Conservation (phyloP, 2,888 invertebrate genomes). For the Diarsia dahlii region DNA sequence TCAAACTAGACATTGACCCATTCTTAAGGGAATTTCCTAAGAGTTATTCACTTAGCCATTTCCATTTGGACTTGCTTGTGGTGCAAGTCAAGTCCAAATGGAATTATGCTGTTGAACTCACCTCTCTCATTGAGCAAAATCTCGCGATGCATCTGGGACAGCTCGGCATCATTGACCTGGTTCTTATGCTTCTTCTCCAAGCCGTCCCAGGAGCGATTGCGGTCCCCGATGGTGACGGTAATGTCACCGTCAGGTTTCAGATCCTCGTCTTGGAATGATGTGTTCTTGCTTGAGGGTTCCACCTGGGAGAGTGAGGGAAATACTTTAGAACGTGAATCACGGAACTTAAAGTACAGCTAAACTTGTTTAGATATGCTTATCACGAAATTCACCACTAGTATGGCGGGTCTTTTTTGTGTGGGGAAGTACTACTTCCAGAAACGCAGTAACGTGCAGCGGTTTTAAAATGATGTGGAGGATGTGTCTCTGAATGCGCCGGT, state of each 20-base stretch:
- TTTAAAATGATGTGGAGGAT: background rate
- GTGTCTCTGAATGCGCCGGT: background rate
- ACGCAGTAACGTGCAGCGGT: background rate
- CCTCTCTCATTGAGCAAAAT: constrained; percentile 82
- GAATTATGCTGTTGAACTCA: constrained; percentile 47
- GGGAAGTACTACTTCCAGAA: background rate
- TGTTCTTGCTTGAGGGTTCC: constrained; percentile 74
- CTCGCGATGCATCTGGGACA: constrained; percentile 80
- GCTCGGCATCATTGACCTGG: constrained; percentile 75
- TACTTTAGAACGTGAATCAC: background rate
- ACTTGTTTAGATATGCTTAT: background rate
- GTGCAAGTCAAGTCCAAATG: background rate
- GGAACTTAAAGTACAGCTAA: background rate
- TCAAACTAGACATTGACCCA: background rate
- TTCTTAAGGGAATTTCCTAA: background rate
- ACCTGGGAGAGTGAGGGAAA: constrained; percentile 52
- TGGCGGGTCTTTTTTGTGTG: background rate
- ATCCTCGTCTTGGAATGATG: constrained; percentile 78
- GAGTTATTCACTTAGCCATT: background rate
- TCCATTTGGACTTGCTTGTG: no score
- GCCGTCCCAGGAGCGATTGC: constrained; percentile 77
- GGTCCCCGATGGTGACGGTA: constrained; percentile 69
- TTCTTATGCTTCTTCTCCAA: constrained; percentile 73
- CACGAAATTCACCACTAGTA: background rate
- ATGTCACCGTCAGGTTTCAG: constrained; percentile 61